Evolutionary conservation across 2,113 vertebrate genomes (phyloP).

Genomic region (Pseudopodoces humilis): DNA sequence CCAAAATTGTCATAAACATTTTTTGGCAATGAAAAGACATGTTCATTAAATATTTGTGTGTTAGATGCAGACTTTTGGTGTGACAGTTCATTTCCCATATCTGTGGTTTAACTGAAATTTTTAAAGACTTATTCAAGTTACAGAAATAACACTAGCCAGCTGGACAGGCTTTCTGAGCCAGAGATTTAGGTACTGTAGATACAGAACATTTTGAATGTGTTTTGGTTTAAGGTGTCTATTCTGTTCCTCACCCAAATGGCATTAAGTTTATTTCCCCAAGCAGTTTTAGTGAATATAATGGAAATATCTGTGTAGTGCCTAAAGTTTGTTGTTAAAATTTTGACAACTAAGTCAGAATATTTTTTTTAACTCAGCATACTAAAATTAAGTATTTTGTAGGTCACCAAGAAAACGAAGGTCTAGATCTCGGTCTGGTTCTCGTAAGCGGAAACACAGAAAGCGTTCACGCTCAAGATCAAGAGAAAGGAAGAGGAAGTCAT

Average conservation of each 20-base stretch:
- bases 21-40: neutral
- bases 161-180: neutral
- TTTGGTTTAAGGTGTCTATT: neutral
- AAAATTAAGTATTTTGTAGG: conserved; percentile 70
- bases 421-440: conserved; percentile 92
- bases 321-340: neutral
- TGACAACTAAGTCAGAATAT: neutral
- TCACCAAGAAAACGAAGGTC: conserved; percentile 95
- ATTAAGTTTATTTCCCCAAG: neutral
- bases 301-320: neutral
- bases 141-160: neutral
- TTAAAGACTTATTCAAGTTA: neutral
- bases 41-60: neutral
- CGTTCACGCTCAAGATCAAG: conserved; percentile 92
- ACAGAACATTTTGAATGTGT: neutral
- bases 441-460: conserved; percentile 96
- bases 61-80: neutral
- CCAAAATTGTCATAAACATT: neutral
- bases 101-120: neutral
- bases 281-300: neutral
- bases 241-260: neutral
- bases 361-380: neutral
- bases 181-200: neutral
- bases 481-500: conserved; percentile 94
- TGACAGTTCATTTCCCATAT: neutral